Evolutionary conservation across 1,140 invertebrate genomes (phyloP).

Genomic region (Penaeus vannamei): DNA sequence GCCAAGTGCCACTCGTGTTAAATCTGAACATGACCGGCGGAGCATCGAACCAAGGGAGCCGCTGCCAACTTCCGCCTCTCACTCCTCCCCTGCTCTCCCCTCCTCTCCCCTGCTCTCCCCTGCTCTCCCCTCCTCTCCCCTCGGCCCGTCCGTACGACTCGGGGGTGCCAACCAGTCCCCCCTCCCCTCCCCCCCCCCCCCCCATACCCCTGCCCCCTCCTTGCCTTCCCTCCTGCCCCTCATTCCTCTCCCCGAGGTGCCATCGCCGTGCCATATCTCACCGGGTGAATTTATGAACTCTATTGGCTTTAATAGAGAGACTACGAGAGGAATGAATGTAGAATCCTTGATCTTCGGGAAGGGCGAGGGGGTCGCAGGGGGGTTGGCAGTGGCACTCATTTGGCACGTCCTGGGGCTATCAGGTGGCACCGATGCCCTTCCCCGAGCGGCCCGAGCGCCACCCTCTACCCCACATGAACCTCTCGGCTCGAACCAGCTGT

Average conservation of each 20-base stretch:
- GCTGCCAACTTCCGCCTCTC: slow-evolving; percentile 54
- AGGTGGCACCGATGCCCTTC: slow-evolving; percentile 7
- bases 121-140: background rate
- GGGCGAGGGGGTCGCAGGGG: background rate
- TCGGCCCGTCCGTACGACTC: background rate
- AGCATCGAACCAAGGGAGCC: slow-evolving; percentile 31
- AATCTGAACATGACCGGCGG: slow-evolving; percentile 63
- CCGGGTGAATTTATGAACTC: no score
- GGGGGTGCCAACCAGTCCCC: no score
- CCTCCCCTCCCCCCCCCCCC: background rate
- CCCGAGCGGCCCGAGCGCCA: background rate
- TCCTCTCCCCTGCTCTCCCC: background rate
- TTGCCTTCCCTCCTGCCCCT: background rate
- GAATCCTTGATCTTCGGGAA: background rate
- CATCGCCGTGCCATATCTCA: slow-evolving; percentile 19
- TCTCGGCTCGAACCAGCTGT: no score
- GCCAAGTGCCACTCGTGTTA: slow-evolving; percentile 49
- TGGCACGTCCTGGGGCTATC: slow-evolving; percentile 41
- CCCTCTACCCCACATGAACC: background rate
- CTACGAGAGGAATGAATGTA: no score
- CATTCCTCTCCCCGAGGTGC: background rate
- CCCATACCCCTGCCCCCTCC: background rate
- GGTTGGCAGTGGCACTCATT: slow-evolving; percentile 34
- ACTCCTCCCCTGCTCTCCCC: slow-evolving; percentile 23
- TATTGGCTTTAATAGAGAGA: no score